Conservation (phyloP, 2,113 vertebrate species). For the Piaya cayana region DNA sequence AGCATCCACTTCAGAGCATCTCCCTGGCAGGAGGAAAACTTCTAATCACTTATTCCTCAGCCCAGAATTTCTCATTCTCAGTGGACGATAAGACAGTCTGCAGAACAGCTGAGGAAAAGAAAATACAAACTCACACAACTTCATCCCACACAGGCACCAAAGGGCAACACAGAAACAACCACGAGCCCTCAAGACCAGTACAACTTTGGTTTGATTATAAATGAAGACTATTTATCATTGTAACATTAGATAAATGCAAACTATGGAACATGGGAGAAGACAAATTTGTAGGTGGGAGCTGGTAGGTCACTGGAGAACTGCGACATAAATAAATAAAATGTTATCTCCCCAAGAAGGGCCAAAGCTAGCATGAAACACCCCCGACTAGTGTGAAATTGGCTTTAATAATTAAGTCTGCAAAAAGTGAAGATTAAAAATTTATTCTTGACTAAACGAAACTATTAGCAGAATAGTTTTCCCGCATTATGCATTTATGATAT, state of each 20-base stretch:
- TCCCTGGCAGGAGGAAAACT: background rate
- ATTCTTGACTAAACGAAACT: background rate
- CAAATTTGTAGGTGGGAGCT: background rate
- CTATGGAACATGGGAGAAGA: background rate
- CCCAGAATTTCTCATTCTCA: background rate
- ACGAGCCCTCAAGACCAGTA: background rate
- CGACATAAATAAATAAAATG: background rate
- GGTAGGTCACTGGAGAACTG: background rate
- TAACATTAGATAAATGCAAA: background rate
- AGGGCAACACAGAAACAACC: accelerated
- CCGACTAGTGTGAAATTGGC: background rate
- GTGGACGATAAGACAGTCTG: background rate
- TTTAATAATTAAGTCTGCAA: slow-evolving; percentile 19
- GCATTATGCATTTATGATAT: background rate
- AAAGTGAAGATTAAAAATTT: slow-evolving; percentile 35
- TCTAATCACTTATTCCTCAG: background rate
- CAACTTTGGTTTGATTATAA: background rate
- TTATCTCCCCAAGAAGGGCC: background rate
- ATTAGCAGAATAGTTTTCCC: background rate
- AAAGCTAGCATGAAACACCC: background rate
- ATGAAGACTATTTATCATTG: background rate
- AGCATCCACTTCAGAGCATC: background rate
- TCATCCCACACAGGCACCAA: background rate
- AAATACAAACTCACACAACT: background rate
- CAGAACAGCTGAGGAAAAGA: background rate